Conservation (phyloP, 2,888 invertebrate genomes). For the Yponomeuta malinellus region DNA sequence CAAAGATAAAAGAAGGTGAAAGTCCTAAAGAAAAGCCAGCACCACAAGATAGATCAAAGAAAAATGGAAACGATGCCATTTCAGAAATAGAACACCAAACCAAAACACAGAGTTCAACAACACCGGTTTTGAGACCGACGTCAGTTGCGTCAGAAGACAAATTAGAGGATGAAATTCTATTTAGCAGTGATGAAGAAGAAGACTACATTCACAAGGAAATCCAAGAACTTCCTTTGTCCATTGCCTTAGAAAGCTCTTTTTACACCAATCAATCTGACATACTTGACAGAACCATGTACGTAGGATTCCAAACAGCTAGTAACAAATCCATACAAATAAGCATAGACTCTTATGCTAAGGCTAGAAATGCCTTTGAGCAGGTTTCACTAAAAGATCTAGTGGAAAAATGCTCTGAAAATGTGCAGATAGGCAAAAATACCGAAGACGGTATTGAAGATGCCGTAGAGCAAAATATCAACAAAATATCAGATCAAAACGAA, state of each 20-base stretch:
- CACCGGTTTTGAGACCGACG: not conserved
- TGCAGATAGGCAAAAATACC: not conserved
- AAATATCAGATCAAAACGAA: not conserved
- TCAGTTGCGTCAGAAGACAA: constrained; percentile 17
- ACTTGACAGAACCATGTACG: constrained; percentile 53
- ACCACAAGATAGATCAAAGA: constrained; percentile 22
- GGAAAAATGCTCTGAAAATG: constrained; percentile 22
- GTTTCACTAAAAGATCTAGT: constrained; percentile 39
- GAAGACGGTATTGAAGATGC: too few relatives aligned
- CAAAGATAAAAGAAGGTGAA: constrained; percentile 18
- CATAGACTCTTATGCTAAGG: constrained; percentile 48
- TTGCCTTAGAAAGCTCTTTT: constrained; percentile 49
- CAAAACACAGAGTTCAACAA: constrained; percentile 9
- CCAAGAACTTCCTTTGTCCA: constrained; percentile 51
- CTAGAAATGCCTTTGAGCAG: constrained; percentile 41
- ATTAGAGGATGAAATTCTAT: constrained; percentile 52
- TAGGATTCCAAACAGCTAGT: constrained; percentile 63
- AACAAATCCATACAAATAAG: constrained; percentile 55
- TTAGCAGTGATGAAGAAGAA: constrained; percentile 63
- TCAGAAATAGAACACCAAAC: constrained; percentile 18
- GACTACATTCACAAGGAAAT: constrained; percentile 32
- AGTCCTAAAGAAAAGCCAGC: not conserved
- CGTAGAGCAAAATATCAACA: too few relatives aligned
- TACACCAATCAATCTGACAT: constrained; percentile 34
- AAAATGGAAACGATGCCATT: constrained; percentile 20